Base-by-base conservation (phyloP, 2,797 vertebrate species). In the Rhinogobio ventralis region DNA sequence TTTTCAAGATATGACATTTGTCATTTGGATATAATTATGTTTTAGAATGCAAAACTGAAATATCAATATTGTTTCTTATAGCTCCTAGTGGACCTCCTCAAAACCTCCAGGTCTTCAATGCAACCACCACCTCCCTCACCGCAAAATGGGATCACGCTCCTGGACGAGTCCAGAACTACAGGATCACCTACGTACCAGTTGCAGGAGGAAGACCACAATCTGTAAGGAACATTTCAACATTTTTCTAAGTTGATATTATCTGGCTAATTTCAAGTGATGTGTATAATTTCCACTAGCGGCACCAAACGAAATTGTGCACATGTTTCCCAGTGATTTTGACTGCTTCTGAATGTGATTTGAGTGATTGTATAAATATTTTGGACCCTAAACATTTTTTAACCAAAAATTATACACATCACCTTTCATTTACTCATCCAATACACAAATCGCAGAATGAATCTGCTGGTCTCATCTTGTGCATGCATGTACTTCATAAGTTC, bases 31-130 rank as follows among this genome's bases (percentile, higher is more conserved):
- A 55, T 36, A 74, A 53, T 17, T 2, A 69, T 60, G 7, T 28
- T 53, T 36, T n/a, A 51, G 62, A 51, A 51, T 76, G 20, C 20
- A 79, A 75, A 55, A 68, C 49, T 87, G 3, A 74, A 10, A 68
- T 51, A 51, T 42, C 69, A 55, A 67, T 45, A 4, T 36, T 67
- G 19, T 33, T 78, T 62, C 36, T 28, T 86, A 78, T 91, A 99
- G 97, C 92, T 85, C 95, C 96, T 46, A 95, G 92, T 74, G 96
- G 94, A 87, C 95, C 96, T n/a, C 97, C 98, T 68, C 95, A 96
- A 79, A 95, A 99, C 90, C 94, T 99, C 87, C 96, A 98, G 88
- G 98, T 99, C 80, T 99, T 96, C 91, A 98, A 99, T 19, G 97
- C 97, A 83, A 99, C 98, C 82, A 97, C 94, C 81, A 97, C 96